phyloP scores from a whole-genome alignment of 1,140 invertebrate species.

The Nephotettix cincticeps region DNA sequence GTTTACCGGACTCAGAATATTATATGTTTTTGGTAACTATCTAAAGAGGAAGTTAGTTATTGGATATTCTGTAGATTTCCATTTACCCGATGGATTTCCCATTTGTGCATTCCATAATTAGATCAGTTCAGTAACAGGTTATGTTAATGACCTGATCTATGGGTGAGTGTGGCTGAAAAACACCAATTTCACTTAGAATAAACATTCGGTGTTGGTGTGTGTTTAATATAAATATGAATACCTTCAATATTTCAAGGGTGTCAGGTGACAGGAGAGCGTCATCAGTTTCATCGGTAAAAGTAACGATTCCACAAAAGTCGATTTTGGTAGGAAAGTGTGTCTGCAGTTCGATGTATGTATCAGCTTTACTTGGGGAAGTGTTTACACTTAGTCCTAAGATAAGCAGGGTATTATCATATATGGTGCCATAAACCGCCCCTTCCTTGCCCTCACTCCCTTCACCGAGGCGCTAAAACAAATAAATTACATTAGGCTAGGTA shows the following conservation, averaged over 20 bases:
- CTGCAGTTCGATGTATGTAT: slow-evolving; percentile 57
- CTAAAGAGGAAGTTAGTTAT: no score
- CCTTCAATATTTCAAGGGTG: slow-evolving; percentile 54
- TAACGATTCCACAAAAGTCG: slow-evolving; percentile 70
- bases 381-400: slow-evolving; percentile 59
- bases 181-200: no score
- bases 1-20: no score
- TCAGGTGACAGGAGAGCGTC: slow-evolving; percentile 52
- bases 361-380: slow-evolving; percentile 42
- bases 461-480: slow-evolving; percentile 55
- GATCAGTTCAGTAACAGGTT: no score
- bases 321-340: slow-evolving; percentile 69
- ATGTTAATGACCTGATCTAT: no score
- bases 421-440: slow-evolving; percentile 70
- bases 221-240: slow-evolving; percentile 1
- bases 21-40: no score
- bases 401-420: slow-evolving; percentile 66
- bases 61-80: no score
- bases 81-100: no score
- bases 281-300: slow-evolving; percentile 52
- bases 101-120: no score
- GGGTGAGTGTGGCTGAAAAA: no score
- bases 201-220: no score
- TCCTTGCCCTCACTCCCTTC: slow-evolving; percentile 55
- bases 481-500: no score